phyloP scores from a whole-genome alignment of 2,797 vertebrate species.

The Sarcoramphus papa region DNA sequence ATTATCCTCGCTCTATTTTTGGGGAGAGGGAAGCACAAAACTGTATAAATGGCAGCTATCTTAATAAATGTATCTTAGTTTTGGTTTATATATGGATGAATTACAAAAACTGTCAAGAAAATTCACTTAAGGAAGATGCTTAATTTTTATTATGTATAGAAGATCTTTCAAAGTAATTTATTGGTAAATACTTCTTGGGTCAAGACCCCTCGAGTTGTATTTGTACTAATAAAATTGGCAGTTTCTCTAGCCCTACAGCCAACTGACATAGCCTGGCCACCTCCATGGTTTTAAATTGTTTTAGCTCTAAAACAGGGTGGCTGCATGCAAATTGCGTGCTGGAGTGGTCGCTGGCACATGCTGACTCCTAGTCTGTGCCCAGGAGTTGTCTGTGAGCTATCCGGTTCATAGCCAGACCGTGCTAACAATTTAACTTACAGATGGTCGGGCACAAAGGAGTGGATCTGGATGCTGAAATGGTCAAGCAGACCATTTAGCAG shows the following conservation, averaged over 20 bases:
- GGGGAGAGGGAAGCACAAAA: not conserved
- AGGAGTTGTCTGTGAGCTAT: not conserved
- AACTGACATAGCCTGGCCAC: not conserved
- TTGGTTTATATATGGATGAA: not conserved
- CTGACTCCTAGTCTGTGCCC: not conserved
- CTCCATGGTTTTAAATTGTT: not conserved
- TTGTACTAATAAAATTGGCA: not conserved
- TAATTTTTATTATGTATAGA: not conserved
- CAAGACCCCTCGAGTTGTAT: not conserved
- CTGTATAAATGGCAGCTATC: not conserved
- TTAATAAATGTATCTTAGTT: not conserved
- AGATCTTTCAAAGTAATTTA: not conserved
- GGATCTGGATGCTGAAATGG: not conserved
- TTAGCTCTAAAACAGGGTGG: not conserved
- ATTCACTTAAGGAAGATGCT: not conserved
- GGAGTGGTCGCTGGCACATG: accelerated
- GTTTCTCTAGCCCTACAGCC: not conserved
- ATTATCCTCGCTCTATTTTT: not conserved
- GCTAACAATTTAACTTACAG: not conserved
- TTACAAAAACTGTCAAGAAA: not conserved
- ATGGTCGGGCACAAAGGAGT: not conserved
- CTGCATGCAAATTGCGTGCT: not conserved
- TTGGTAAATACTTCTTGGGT: not conserved
- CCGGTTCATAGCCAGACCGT: not conserved
- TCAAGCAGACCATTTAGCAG: not conserved